Evolutionary conservation across 2,888 invertebrate genomes (phyloP).

Genomic region (Trissoscelio sp.): DNA sequence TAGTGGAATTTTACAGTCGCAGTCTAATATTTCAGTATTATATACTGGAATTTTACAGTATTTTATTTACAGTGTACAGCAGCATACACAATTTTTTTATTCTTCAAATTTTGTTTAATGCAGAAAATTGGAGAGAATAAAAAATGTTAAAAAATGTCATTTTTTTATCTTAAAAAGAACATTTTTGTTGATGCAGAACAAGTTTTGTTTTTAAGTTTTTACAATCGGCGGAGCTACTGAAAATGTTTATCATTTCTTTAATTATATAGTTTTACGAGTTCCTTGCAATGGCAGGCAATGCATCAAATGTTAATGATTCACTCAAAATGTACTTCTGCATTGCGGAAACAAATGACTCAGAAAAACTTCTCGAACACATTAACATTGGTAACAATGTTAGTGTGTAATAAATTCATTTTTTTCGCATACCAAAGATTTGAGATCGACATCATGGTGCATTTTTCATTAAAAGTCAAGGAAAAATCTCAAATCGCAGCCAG

Average conservation of each 20-base stretch:
- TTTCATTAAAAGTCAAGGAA: slow-evolving; percentile 34
- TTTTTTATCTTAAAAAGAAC: too few species aligned
- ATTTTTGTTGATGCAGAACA: too few species aligned
- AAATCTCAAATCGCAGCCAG: background rate
- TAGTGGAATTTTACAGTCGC: too few species aligned
- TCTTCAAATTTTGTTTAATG: too few species aligned
- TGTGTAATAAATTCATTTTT: slow-evolving; percentile 41
- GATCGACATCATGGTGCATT: slow-evolving; percentile 17
- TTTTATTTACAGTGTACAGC: too few species aligned
- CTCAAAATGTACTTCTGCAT: slow-evolving; percentile 45
- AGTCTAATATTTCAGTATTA: too few species aligned
- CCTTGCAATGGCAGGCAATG: slow-evolving; percentile 1
- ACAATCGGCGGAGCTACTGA: background rate
- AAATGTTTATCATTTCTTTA: slow-evolving; percentile 25
- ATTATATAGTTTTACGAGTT: slow-evolving; percentile 35
- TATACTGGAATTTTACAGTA: too few species aligned
- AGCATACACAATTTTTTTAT: too few species aligned
- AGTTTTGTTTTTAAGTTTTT: background rate
- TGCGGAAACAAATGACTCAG: slow-evolving; percentile 47
- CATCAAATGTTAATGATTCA: slow-evolving; percentile 53
- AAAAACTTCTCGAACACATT: slow-evolving; percentile 41
- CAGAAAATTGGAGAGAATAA: too few species aligned
- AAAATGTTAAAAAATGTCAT: too few species aligned
- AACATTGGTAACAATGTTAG: slow-evolving; percentile 37
- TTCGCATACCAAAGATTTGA: slow-evolving; percentile 38